Percentiles rank a stretch among this genome's conserved stretches.
phyloP scores from a whole-genome alignment of 2,888 invertebrate species.

The Helobdella robusta region DNA sequence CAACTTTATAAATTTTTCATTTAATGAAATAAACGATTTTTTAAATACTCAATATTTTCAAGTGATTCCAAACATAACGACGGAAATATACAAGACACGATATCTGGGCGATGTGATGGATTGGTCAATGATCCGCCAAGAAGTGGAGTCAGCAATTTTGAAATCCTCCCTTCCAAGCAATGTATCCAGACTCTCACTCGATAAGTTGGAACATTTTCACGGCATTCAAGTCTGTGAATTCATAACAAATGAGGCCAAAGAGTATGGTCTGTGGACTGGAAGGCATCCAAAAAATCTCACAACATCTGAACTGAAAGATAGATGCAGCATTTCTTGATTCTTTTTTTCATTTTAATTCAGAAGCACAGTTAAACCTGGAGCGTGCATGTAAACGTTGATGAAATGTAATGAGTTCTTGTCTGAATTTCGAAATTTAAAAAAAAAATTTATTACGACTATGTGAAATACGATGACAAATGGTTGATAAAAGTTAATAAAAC shows the following conservation, averaged over 20 bases:
- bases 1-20: neutral
- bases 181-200: conserved; percentile 39
- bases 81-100: conserved; percentile 45
- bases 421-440: no score
- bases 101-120: conserved; percentile 44
- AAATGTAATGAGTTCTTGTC: no score
- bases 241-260: conserved; percentile 41
- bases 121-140: conserved; percentile 36
- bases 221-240: conserved; percentile 45
- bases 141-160: conserved; percentile 38
- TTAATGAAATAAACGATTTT: neutral
- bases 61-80: conserved; percentile 44
- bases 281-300: conserved; percentile 39
- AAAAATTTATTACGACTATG: no score
- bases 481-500: no score
- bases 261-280: conserved; percentile 43
- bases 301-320: conserved; percentile 37
- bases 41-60: neutral
- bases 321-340: conserved; percentile 42
- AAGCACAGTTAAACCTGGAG: no score
- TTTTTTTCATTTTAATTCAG: no score
- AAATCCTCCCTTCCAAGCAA: conserved; percentile 38
- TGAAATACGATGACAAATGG: no score
- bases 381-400: no score
- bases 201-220: conserved; percentile 40